These are phyloP conservation scores for Drosophila sp. DNA, from an alignment of 1,140 invertebrate species.

Conservation along the genomic window DNA sequence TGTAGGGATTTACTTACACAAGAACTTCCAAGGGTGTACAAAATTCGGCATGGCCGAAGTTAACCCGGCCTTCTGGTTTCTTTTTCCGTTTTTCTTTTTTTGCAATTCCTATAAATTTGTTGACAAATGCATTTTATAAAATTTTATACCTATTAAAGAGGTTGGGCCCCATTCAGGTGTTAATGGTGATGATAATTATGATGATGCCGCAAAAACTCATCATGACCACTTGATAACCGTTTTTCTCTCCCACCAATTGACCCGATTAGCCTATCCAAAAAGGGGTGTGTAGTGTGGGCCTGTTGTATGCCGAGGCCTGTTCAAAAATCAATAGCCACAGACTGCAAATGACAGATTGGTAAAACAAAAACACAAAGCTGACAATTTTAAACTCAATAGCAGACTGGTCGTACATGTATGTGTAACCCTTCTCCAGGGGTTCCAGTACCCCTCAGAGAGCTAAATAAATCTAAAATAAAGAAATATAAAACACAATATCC, in stretches of 20 bases:
- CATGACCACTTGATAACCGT: constrained; percentile 40
- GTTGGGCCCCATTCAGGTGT: constrained; percentile 27
- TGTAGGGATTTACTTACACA: too few relatives aligned
- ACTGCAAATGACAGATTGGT: constrained; percentile 45
- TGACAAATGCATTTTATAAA: constrained; percentile 33
- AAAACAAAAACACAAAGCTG: constrained; percentile 10
- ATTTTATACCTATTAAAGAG: constrained; percentile 43
- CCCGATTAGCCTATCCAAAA: constrained; percentile 54
- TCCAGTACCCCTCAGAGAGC: not conserved
- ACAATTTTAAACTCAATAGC: not conserved
- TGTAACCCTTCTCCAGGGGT: not conserved
- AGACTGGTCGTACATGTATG: not conserved
- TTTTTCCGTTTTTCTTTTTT: constrained; percentile 2
- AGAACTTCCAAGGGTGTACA: too few relatives aligned
- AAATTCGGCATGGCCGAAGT: too few relatives aligned
- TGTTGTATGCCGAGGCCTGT: not conserved
- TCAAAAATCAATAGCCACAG: constrained; percentile 65
- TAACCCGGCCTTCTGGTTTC: too few relatives aligned
- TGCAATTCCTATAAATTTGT: constrained; percentile 42
- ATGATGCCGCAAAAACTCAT: not conserved
- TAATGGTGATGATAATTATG: constrained; percentile 38
- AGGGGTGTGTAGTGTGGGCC: constrained; percentile 5
- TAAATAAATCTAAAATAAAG: too few relatives aligned
- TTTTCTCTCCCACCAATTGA: constrained; percentile 56
- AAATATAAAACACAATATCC: too few relatives aligned